Evolutionary conservation across 2,113 vertebrate genomes (phyloP).

Genomic region (Grammomys surdaster): DNA sequence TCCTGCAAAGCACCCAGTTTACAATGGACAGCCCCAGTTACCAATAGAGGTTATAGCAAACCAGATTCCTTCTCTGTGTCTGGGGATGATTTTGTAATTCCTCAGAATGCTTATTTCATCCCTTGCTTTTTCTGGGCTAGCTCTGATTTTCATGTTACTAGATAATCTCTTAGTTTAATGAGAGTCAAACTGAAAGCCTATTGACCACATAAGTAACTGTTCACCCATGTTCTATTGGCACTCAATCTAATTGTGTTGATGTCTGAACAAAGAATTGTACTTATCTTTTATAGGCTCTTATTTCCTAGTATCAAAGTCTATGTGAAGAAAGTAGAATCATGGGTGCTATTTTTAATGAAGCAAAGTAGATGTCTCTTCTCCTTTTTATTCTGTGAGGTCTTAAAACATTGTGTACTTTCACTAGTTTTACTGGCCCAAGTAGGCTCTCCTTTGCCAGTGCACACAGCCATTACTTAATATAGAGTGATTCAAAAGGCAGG

Average conservation of each 20-base stretch:
- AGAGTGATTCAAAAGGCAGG: conserved; percentile 77
- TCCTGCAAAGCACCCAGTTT: rapidly evolving
- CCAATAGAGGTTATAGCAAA: too few relatives aligned
- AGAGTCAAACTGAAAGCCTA: not conserved
- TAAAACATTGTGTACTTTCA: conserved; percentile 48
- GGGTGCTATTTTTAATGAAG: conserved; percentile 36
- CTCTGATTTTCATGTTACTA: not conserved
- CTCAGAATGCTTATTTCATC: not conserved
- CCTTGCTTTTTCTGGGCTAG: not conserved
- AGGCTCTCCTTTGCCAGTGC: not conserved
- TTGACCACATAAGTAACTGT: not conserved
- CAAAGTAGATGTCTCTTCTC: not conserved
- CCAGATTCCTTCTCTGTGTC: rapidly evolving
- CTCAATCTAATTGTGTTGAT: not conserved
- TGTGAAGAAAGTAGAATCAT: conserved; percentile 26
- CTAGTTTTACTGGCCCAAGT: not conserved
- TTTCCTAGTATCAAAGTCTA: not conserved
- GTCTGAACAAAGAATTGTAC: not conserved
- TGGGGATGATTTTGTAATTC: too few relatives aligned
- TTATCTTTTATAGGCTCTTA: not conserved
- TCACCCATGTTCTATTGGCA: not conserved
- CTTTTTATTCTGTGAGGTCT: not conserved
- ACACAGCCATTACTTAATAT: conserved; percentile 76
- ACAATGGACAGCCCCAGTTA: rapidly evolving
- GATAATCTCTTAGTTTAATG: not conserved